A percentile compares a stretch with the other conserved stretches of the same genome.
These are phyloP conservation scores for Clarias platycephalus DNA, from an alignment of 2,797 vertebrate genomes.

Conservation along the genomic window DNA sequence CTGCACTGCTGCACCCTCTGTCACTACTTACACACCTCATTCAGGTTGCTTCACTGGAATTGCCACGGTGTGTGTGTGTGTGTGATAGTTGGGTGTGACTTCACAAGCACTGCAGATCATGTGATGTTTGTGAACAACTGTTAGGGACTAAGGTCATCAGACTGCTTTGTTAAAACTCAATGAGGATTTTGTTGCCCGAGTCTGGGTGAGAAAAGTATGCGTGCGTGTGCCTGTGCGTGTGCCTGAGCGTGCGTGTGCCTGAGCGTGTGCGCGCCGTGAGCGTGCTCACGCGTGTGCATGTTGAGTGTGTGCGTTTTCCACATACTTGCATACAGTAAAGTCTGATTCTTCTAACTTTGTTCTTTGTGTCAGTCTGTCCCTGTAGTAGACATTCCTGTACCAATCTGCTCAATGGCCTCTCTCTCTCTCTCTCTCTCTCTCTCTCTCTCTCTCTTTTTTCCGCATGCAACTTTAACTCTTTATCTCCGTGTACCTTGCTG, in stretches of 20 bases:
- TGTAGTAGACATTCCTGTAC: slow-evolving; percentile 42
- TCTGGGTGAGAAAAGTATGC: neutral
- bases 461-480: slow-evolving; percentile 82
- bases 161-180: neutral
- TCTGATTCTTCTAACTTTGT: slow-evolving; percentile 37
- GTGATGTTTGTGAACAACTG: slow-evolving; percentile 28
- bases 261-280: neutral
- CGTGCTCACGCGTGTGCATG: too few species aligned
- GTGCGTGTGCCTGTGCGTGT: neutral
- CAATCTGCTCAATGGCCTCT: slow-evolving; percentile 29
- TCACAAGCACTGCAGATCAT: slow-evolving; percentile 13
- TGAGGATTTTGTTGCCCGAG: neutral
- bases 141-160: slow-evolving; percentile 9
- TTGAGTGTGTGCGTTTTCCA: slow-evolving; percentile 29
- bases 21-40: slow-evolving; percentile 11
- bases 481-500: slow-evolving; percentile 89
- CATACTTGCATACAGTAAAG: slow-evolving; percentile 33
- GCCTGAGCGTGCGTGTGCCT: too few species aligned
- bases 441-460: slow-evolving; percentile 60
- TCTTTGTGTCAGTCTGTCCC: slow-evolving; percentile 27
- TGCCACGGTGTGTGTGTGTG: neutral
- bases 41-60: slow-evolving; percentile 17
- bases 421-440: slow-evolving; percentile 47
- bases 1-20: neutral
- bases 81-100: slow-evolving; percentile 29